Evolutionary conservation across 2,113 vertebrate genomes (phyloP).

Genomic region (Callocephalon fimbriatum): DNA sequence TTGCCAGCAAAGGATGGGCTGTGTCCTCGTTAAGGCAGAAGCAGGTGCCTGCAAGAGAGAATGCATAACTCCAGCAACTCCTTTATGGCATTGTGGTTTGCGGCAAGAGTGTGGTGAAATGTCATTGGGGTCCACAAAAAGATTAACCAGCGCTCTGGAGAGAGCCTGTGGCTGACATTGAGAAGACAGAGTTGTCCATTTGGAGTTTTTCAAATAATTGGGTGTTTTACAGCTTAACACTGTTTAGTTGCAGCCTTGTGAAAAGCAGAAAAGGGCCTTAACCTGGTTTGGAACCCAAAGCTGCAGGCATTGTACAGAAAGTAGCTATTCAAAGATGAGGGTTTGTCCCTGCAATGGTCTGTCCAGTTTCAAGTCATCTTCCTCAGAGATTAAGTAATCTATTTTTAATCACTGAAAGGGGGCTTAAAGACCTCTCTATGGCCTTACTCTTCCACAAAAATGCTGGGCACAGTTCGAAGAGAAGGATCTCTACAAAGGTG

Average conservation of each 20-base stretch:
- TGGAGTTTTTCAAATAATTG: not conserved
- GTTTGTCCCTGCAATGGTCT: not conserved
- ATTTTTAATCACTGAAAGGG: not conserved
- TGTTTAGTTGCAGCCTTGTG: not conserved
- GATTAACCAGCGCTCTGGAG: not conserved
- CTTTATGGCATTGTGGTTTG: not conserved
- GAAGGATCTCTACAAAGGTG: not conserved
- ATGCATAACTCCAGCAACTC: not conserved
- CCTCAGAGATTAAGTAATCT: not conserved
- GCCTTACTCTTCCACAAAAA: not conserved
- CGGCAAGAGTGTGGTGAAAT: not conserved
- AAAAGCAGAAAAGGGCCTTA: not conserved
- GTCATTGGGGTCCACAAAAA: not conserved
- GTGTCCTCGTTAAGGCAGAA: slow-evolving; percentile 89
- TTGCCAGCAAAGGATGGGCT: slow-evolving; percentile 87
- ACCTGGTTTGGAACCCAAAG: not conserved
- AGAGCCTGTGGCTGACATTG: not conserved
- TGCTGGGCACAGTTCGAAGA: not conserved
- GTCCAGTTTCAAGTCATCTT: not conserved
- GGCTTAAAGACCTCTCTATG: not conserved
- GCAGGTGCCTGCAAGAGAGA: slow-evolving; percentile 82
- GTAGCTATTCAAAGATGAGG: not conserved
- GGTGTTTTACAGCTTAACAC: not conserved
- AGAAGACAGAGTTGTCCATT: not conserved
- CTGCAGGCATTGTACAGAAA: not conserved